phyloP scores from a whole-genome alignment of 2,797 vertebrate species.

The Buphagus erythrorhynchus region DNA sequence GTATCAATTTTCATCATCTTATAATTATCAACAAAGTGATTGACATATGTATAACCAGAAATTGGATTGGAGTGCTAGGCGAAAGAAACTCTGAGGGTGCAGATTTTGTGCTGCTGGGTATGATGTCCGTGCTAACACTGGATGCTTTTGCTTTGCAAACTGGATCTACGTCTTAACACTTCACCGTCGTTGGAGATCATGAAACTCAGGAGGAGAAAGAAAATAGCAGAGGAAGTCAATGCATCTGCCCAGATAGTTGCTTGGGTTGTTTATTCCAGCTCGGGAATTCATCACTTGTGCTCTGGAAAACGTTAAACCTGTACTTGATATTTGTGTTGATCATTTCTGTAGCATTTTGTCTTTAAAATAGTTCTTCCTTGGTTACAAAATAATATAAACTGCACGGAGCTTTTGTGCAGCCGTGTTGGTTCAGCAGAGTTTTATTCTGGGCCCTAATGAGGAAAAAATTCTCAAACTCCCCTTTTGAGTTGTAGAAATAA shows the following conservation, averaged over 20 bases:
- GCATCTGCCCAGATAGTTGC: constrained; percentile 17
- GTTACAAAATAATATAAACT: background rate
- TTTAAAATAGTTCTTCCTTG: constrained; percentile 54
- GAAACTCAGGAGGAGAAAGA: constrained; percentile 35
- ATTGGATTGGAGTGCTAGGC: constrained; percentile 24
- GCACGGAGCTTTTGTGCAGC: constrained; percentile 5
- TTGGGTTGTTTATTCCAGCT: background rate
- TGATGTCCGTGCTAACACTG: constrained; percentile 63
- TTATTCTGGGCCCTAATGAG: background rate
- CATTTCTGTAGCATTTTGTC: constrained; percentile 44
- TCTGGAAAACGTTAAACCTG: constrained; percentile 28
- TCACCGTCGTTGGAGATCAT: background rate
- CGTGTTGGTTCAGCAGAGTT: background rate
- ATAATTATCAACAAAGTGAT: constrained; percentile 21
- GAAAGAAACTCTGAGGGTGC: constrained; percentile 34
- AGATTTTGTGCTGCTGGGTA: constrained; percentile 56
- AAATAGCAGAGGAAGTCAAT: constrained; percentile 5
- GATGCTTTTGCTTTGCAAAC: constrained; percentile 68
- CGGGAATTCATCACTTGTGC: background rate
- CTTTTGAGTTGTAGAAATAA: background rate
- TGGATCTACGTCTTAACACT: constrained; percentile 38
- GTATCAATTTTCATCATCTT: constrained; percentile 48
- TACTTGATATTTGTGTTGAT: constrained; percentile 59
- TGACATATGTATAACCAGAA: background rate
- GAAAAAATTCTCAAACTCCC: background rate